Conservation (phyloP, 2,888 invertebrate genomes). For the Eupelmus urozonus region DNA sequence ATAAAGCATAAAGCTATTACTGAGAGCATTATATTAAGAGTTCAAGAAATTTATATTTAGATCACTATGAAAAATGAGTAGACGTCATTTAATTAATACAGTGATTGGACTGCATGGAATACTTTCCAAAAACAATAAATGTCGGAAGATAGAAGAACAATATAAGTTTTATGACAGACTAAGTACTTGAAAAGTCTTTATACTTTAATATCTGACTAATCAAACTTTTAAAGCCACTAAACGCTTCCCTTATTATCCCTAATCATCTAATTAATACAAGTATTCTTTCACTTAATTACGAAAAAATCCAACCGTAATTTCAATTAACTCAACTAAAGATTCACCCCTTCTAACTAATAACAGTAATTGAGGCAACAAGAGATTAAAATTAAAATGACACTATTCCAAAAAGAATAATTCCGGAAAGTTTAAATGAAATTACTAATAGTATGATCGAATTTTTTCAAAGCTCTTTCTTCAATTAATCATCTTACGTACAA, state of each 20-base stretch:
- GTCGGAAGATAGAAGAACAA: neutral
- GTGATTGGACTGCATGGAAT: too few species aligned
- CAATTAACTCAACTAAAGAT: neutral
- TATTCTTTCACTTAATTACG: conserved; percentile 7
- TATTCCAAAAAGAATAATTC: too few species aligned
- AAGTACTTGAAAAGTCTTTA: neutral
- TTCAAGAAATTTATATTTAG: neutral
- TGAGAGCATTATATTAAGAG: too few species aligned
- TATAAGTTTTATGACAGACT: too few species aligned
- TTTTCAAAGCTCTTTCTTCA: too few species aligned
- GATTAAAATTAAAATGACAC: too few species aligned
- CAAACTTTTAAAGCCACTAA: conserved; percentile 22
- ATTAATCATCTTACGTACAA: too few species aligned
- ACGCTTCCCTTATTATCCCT: neutral
- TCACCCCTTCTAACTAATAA: neutral
- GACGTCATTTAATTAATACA: neutral
- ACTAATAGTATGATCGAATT: too few species aligned
- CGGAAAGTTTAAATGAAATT: too few species aligned
- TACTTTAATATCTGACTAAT: neutral
- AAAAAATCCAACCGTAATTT: neutral
- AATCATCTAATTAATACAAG: conserved; percentile 17
- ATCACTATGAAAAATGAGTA: neutral
- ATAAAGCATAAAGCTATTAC: too few species aligned
- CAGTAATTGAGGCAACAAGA: neutral
- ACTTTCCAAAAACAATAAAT: neutral